These are phyloP conservation scores for Columba livia DNA, from an alignment of 2,113 vertebrate genomes.

Conservation along the genomic window DNA sequence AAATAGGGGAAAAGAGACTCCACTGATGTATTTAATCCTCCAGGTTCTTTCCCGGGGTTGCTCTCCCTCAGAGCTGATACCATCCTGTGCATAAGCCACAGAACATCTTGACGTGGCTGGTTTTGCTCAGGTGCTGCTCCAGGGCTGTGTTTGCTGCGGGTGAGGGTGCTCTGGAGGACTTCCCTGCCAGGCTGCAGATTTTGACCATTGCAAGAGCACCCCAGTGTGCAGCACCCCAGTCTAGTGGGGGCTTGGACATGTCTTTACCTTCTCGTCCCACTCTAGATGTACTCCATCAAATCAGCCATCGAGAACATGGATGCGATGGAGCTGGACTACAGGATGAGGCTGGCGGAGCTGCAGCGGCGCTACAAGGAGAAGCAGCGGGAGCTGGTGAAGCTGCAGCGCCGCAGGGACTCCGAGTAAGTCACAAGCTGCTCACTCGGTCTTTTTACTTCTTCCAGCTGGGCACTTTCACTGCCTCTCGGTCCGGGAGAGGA, in stretches of 20 bases:
- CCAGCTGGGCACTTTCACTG: slow-evolving; percentile 6
- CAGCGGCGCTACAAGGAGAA: slow-evolving; percentile 94
- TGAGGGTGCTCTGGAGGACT: neutral
- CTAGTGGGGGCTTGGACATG: neutral
- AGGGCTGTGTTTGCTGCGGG: neutral
- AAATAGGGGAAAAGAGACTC: neutral
- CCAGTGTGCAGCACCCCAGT: accelerated
- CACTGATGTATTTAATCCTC: neutral
- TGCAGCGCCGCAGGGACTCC: slow-evolving; percentile 89
- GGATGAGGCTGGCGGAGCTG: slow-evolving; percentile 90
- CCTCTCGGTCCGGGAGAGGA: neutral
- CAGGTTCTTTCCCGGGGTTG: neutral
- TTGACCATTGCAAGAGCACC: neutral
- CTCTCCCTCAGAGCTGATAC: neutral
- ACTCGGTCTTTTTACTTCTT: neutral
- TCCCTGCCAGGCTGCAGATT: neutral
- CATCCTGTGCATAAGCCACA: neutral
- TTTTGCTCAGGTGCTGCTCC: neutral
- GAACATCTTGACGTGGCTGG: neutral
- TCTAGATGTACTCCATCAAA: slow-evolving; percentile 90
- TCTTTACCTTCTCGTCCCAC: neutral
- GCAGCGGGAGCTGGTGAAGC: slow-evolving; percentile 90
- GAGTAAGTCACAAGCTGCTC: slow-evolving; percentile 81
- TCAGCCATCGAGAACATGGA: slow-evolving; percentile 90
- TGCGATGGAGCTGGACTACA: slow-evolving; percentile 89